A percentile compares a stretch with the other conserved stretches of the same genome.
phyloP scores from a whole-genome alignment of 2,888 invertebrate species.

The Linnaemya vulpina region DNA sequence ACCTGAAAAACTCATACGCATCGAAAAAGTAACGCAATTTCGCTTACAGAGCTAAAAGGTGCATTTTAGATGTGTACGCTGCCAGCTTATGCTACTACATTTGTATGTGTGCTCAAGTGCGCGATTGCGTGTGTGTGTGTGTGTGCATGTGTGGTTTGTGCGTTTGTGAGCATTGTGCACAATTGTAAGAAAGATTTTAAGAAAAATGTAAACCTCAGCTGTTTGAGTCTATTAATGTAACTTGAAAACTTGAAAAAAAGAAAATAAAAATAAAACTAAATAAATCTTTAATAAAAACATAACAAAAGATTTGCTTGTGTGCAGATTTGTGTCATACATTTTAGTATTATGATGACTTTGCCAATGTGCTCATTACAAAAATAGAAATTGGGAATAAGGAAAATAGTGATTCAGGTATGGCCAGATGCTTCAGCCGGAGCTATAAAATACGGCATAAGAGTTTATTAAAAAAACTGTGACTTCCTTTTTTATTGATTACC shows the following conservation, averaged over 20 bases:
- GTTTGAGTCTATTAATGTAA: slow-evolving; percentile 68
- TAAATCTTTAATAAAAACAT: not conserved
- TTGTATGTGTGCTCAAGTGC: not conserved
- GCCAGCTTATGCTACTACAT: not conserved
- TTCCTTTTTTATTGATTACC: too few species aligned
- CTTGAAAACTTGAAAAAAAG: slow-evolving; percentile 21
- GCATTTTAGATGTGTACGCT: slow-evolving; percentile 13
- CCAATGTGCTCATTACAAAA: slow-evolving; percentile 70
- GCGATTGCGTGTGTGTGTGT: not conserved
- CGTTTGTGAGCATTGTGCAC: slow-evolving; percentile 29
- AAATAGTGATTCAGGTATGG: slow-evolving; percentile 21
- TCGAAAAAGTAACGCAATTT: slow-evolving; percentile 51
- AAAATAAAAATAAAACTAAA: too few species aligned
- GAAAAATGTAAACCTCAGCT: slow-evolving; percentile 69
- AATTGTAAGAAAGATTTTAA: slow-evolving; percentile 34
- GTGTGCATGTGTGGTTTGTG: slow-evolving; percentile 4
- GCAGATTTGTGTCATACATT: slow-evolving; percentile 55
- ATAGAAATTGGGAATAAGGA: slow-evolving; percentile 49
- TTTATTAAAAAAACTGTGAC: too few species aligned
- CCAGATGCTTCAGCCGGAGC: not conserved
- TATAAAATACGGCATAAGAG: too few species aligned
- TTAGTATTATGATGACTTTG: slow-evolving; percentile 79
- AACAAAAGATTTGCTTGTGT: slow-evolving; percentile 24
- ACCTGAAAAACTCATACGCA: slow-evolving; percentile 65
- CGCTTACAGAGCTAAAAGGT: slow-evolving; percentile 59